Base-by-base conservation (phyloP, 2,113 vertebrate species). In the Cryptotis parvus region DNA sequence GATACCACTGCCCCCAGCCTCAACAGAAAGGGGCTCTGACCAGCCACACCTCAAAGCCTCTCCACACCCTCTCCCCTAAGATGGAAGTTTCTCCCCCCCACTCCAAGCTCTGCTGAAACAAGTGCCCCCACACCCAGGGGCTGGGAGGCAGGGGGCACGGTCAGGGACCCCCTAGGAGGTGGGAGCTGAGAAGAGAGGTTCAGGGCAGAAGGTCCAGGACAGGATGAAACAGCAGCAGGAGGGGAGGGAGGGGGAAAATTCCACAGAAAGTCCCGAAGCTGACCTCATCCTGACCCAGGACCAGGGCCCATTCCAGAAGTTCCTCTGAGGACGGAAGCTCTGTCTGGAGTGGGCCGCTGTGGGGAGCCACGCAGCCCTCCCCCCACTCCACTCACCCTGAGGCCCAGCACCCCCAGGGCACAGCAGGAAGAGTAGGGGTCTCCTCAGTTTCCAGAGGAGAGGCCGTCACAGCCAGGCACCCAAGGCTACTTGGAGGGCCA, bases 251-350 rank as follows among this genome's bases (percentile, higher is more conserved):
- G 45, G 88, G 73, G 49, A 79, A 91, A 95, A 94, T 95, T 94
- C 83, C 95, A 94, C 93, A 95, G 87, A 96, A 96, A 97, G 94
- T 95, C 95, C 95, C 95, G 89, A 84, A 95, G 91, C 89, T 96
- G 93, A 95, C 92, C 95, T 95, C 88, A 97, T 94, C 68, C 79
- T 94, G 95, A 93, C 49, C 68, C 65, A 86, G 55, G 77, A 93
- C 94, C 93, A 94, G 81, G 73, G 87, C 76, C 68, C 79, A 84
- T 92, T 94, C 93, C 91, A 94, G 63, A 88, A 93, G 93, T 73
- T 94, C 83, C 94, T 94, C 69, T 87, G 75, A 94, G 91, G 86
- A 90, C 37, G 22, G 55, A 58, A 58, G 1, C 61, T 87, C 45
- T 90, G 89, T 55, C 45, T 79, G 61, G 22, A 73, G 76, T 2